Evolutionary conservation across 2,113 vertebrate genomes (phyloP).

Genomic region (Eulemur rufifrons): DNA sequence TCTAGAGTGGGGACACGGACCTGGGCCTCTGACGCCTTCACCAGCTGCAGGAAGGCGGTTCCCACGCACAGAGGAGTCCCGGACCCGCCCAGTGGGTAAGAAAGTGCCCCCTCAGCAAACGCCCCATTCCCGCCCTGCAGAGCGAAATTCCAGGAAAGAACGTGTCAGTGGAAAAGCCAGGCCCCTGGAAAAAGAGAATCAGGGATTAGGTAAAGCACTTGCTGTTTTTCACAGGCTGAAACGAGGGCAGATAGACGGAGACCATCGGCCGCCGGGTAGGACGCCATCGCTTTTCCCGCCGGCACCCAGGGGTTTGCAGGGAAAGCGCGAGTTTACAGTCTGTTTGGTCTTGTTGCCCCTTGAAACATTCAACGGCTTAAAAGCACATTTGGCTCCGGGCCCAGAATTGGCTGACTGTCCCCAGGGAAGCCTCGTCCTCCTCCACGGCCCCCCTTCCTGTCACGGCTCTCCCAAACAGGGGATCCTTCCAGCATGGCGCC

Average conservation of each 20-base stretch:
- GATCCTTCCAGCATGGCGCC: not conserved
- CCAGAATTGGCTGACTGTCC: conserved; percentile 30
- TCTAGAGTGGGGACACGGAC: fast-evolving
- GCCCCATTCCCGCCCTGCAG: not conserved
- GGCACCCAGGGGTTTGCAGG: not conserved
- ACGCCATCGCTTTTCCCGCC: not conserved
- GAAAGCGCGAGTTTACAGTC: not conserved
- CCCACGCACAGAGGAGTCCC: not conserved
- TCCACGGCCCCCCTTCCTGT: conserved; percentile 47
- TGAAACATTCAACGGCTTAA: conserved; percentile 55
- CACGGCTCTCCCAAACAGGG: not conserved
- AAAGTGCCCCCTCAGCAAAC: not conserved
- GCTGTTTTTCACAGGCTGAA: not conserved
- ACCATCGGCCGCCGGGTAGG: not conserved
- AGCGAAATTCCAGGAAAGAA: conserved; percentile 16
- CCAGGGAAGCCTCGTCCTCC: not conserved
- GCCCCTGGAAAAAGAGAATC: not conserved
- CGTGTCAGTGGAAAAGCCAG: conserved; percentile 23
- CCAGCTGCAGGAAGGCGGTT: too few relatives aligned
- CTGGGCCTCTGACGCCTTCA: not conserved
- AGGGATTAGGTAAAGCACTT: not conserved
- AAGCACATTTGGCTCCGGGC: conserved; percentile 70
- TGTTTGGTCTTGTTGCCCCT: conserved; percentile 65
- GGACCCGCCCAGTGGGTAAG: fast-evolving
- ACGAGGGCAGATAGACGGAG: not conserved